Evolutionary conservation across 2,113 vertebrate species (phyloP), one percentile per base, ranked within the genome.

Genomic region (Pteronura brasiliensis): DNA sequence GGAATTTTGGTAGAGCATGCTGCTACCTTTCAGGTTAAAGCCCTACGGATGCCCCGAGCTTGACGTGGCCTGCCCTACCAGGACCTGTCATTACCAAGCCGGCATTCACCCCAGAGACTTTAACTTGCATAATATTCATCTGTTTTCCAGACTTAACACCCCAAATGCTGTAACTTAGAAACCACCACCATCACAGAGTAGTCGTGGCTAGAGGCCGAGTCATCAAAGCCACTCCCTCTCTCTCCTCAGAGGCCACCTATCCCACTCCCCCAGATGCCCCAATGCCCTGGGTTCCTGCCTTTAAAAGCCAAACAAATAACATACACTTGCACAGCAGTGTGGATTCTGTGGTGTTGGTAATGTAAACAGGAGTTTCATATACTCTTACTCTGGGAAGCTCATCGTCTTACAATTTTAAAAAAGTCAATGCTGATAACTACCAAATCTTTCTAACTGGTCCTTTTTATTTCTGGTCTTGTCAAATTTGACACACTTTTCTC

Each of bases 1-100:
- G 59, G 86, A 96, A 67, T 77, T 92, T 91, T 87, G 84, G 23
- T 86, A 90, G 63, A 87, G 74, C n/a, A 74, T 12, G 47, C 25
- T 96, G 69, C 21, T 92, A 83, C 71, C 59, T 92, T 61, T 61
- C 76, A 92, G 72, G 21, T 80, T 91, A 84, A 94, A 95, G 80
- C 20, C 27, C 65, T 83, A n/a, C 6, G 42, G 34, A 47, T 0
- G 0, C 21, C 27, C 67, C 61, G 95, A 85, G 52, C 31, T 23
- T n/a, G 23, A 86, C 2, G 1, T 27, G 36, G 39, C 59, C 76
- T 59, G 29, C 18, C 49, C 57, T 6, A 44, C n/a, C n/a, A 61
- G 74, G 36, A 85, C 31, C 59, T 72, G 36, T 77, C 86, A 55
- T 76, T 61, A 89, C 23, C 18, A 55, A 18, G 65, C 61, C 74